Conservation (phyloP, 2,113 vertebrate genomes). For the Thermophis baileyi region DNA sequence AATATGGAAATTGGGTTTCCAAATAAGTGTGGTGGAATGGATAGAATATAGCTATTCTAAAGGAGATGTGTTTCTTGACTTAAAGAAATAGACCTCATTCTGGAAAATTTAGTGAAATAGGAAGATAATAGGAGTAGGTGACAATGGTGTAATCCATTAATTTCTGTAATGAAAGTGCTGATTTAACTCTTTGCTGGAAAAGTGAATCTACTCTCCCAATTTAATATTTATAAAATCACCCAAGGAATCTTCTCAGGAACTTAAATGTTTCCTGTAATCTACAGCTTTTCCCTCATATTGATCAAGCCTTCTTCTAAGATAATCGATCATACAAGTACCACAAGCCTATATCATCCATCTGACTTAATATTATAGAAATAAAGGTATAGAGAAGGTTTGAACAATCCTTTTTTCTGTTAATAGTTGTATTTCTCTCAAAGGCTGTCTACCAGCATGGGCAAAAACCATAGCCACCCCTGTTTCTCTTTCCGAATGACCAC, state of each 20-base stretch:
- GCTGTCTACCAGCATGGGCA: background rate
- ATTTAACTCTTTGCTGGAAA: background rate
- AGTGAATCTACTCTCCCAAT: background rate
- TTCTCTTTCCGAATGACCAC: background rate
- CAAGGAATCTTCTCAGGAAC: background rate
- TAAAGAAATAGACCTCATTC: background rate
- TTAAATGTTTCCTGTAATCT: background rate
- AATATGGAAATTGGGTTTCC: background rate
- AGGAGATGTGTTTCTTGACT: background rate
- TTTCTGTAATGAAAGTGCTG: background rate
- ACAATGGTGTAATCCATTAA: background rate
- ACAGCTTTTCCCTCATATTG: background rate
- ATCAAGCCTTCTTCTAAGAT: background rate
- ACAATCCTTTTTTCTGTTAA: background rate
- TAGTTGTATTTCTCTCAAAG: background rate
- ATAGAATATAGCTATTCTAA: background rate
- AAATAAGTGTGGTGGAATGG: background rate
- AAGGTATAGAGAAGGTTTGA: background rate
- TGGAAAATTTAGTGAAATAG: background rate
- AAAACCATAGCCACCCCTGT: background rate
- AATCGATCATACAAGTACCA: background rate
- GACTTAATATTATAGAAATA: background rate
- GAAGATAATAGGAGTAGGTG: background rate
- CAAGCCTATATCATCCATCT: background rate
- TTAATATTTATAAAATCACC: background rate